Base-by-base conservation (phyloP, 53 echinoderm and acorn worm species). In the Stichopus horrens region DNA sequence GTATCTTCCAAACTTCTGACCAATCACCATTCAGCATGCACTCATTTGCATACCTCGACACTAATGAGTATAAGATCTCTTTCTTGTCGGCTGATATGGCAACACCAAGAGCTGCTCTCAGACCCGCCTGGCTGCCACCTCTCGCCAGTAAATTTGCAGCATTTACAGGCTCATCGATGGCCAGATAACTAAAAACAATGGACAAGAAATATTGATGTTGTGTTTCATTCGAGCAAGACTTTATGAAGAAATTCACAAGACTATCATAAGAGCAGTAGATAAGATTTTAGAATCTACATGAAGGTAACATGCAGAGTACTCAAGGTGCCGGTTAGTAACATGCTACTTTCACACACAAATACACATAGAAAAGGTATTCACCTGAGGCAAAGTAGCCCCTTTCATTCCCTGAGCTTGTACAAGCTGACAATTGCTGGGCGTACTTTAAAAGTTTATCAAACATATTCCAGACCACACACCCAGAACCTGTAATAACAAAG, bases 131-230 rank as follows among this genome's bases (percentile, higher is more conserved):
- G 88, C 92, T 95, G 14, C 97, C 94, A 83, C 90, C 95, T 76
- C 95, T 92, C 60, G 92, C 88, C 16, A 97, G 82, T 4, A 97
- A 78, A 75, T 90, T 92, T 16, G 95, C 90, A 54, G 97, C 97
- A 90, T 95, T 92, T 21, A 76, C 71, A 51, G 94, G 90, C 74
- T 94, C 88, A 56, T 93, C 86, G 9, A 92, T 75, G 22, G 94
- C 90, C 55, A 97, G 89, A 76, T 92, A 97, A 86, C 97, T 97
- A 68, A 9, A 58, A 75, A 76, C 55, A 23, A 54, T 57, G 56
- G 53, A 68, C 5, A 81, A 57, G 73, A 21, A 75, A 74, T 68
- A 66, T n/a, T 71, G 18, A 20, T n/a, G 18, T 71, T 71, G 6
- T 16, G 18, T 18, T 71, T 18, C 71, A 13, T 5, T 71, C n/a